Base-by-base conservation (phyloP, 2,113 vertebrate species). In the Orthonyx spaldingii region DNA sequence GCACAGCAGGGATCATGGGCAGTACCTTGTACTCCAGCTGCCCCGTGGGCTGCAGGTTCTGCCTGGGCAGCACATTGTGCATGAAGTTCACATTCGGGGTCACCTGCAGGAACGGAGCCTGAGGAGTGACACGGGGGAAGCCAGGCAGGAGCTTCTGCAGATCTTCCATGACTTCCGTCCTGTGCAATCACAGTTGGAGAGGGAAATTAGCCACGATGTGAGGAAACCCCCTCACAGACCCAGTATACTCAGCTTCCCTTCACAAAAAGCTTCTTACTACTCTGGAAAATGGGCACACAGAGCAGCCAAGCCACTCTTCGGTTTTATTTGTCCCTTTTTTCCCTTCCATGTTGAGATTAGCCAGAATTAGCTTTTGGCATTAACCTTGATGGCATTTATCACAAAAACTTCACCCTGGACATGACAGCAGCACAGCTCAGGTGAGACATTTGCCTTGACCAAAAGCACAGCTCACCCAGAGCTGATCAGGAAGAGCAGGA, bases 1-100 rank as follows among this genome's bases (percentile, higher is more conserved):
- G 11, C 8, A 37, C 17, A 32, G 72, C 64, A 55, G 47, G 88
- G 53, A 44, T 30, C 39, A 1, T 0, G 3, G 26, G n/a, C 50
- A 13, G 64, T 98, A 99, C 99, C 99, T 99, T 99, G 98, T 99
- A 99, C 95, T 99, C 99, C 83, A 99, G 98, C 97, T 99, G 99
- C 63, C 99, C 99, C 3, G 98, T 98, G 81, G 98, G 98, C 94
- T 99, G 99, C 96, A 99, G 94, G 97, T 97, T 99, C 96, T 99
- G 99, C 84, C 98, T 98, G 47, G 99, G 99, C 97, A 99, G 97
- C 91, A 99, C 97, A 3, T 97, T 99, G 96, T 99, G 98, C 97
- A 98, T 98, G 96, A 98, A 98, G 95, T 98, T 98, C 97, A 99
- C 94, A 26, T 98, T 98, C 10, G 98, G 98, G 53, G 98, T 93